Base-by-base conservation (phyloP, 2,113 vertebrate species). In the Dryoscopus gambensis region DNA sequence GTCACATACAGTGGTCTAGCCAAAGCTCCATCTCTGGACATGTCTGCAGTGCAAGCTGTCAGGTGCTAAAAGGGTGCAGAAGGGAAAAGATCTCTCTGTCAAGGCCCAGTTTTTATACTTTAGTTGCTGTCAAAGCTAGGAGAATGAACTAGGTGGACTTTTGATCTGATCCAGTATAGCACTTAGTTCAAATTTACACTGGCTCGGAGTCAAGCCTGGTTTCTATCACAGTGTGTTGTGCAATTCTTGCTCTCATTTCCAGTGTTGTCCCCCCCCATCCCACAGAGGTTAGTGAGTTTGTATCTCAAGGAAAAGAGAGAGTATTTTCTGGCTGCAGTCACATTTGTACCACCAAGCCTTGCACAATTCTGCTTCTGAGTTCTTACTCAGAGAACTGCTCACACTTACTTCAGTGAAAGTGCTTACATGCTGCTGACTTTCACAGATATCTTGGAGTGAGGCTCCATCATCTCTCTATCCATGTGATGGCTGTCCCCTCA, bases 211-310 rank as follows among this genome's bases (percentile, higher is more conserved):
- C 77, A 95, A 94, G 62, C 52, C 89, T 91, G 14, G 25, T 81
- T 93, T 92, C 39, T 75, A 56, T 44, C 59, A 42, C 8, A 49
- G 39, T 6, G 4, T 55, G 24, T 96, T 96, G 87, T 89, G 84
- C 84, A 95, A 95, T 64, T 65, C 15, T 52, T 84, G 30, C 40
- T 95, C 18, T 87, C 44, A 87, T 84, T 87, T 56, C 86, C 62
- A 75, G 46, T 30, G 44, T 52, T 91, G 60, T 75, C 17, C 12
- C 37, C 37, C 31, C 7, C 8, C 40, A 49, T 73, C 70, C 74
- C 82, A 87, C 81, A 77, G 64, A 75, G 86, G 93, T 77, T 80
- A 94, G 55, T 60, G 71, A 90, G 92, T 90, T 89, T 87, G 57
- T 28, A 37, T 83, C 50, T 85, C 1, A 4, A 62, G 68, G 77